Percentiles rank a stretch among this genome's conserved stretches.
Conservation (phyloP, 1,140 invertebrate species). For the Bemisia tabaci region DNA sequence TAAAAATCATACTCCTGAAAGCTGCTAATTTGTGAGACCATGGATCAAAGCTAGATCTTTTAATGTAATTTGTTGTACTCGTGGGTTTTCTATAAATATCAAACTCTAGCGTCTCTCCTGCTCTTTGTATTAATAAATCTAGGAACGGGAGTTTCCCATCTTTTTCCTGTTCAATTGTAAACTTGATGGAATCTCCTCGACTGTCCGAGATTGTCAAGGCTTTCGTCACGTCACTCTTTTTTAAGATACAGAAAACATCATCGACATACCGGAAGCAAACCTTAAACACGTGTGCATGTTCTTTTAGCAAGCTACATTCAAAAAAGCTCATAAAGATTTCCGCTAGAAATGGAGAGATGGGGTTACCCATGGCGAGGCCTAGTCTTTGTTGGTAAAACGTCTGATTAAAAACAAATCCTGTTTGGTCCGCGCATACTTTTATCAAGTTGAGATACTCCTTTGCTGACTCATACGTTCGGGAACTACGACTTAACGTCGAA, state of each 20-base stretch:
- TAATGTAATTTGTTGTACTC: too few species aligned
- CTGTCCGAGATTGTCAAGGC: not conserved
- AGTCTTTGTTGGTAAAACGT: not conserved
- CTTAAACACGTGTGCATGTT: not conserved
- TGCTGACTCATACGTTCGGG: conserved; percentile 1
- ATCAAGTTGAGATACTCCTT: too few species aligned
- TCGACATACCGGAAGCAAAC: conserved; percentile 1
- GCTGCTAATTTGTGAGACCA: not conserved
- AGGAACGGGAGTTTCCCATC: conserved; percentile 5
- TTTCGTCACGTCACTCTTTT: not conserved
- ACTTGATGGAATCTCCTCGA: conserved; percentile 2
- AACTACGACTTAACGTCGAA: conserved; percentile 7
- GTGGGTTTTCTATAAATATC: conserved; percentile 6
- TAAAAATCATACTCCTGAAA: not conserved
- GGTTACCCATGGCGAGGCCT: conserved; percentile 2
- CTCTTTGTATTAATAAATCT: conserved; percentile 2
- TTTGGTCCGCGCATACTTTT: too few species aligned
- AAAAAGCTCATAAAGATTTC: conserved; percentile 6
- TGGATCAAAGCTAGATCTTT: too few species aligned
- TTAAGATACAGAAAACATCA: not conserved
- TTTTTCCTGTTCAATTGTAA: conserved; percentile 2
- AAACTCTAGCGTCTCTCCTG: not conserved
- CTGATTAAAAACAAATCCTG: too few species aligned
- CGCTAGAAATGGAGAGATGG: conserved; percentile 5
- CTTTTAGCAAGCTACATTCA: not conserved